Conservation (phyloP, 1,140 invertebrate genomes). For the Drosophila funebris region DNA sequence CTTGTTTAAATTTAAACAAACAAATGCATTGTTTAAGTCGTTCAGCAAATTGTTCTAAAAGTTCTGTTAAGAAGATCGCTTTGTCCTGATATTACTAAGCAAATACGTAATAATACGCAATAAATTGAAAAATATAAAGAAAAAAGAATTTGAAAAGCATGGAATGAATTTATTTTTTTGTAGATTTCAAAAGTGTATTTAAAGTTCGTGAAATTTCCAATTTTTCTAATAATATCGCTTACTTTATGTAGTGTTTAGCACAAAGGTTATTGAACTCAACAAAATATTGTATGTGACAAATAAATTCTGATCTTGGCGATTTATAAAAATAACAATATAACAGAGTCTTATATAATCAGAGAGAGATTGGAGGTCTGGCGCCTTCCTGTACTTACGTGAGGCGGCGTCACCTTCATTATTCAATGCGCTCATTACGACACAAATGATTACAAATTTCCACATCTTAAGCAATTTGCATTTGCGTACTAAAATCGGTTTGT, state of each 20-base stretch:
- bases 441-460: constrained; percentile 70
- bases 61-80: no score
- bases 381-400: constrained; percentile 41
- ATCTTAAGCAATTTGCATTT: constrained; percentile 58
- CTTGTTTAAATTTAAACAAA: no score
- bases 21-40: no score
- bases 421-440: constrained; percentile 68
- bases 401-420: constrained; percentile 50
- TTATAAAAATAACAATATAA: not conserved
- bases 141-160: no score
- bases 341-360: not conserved
- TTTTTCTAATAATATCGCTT: not conserved
- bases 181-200: no score
- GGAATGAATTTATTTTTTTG: no score
- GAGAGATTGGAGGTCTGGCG: not conserved
- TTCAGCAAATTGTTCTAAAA: no score
- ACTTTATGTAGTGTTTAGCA: not conserved
- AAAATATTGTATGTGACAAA: no score
- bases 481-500: constrained; percentile 30
- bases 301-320: constrained; percentile 1
- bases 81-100: no score
- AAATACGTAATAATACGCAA: no score
- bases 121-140: no score
- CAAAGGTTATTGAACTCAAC: not conserved
- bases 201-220: not conserved